Evolutionary conservation across 2,113 vertebrate species (phyloP).

Genomic region (Spilogale gracilis): DNA sequence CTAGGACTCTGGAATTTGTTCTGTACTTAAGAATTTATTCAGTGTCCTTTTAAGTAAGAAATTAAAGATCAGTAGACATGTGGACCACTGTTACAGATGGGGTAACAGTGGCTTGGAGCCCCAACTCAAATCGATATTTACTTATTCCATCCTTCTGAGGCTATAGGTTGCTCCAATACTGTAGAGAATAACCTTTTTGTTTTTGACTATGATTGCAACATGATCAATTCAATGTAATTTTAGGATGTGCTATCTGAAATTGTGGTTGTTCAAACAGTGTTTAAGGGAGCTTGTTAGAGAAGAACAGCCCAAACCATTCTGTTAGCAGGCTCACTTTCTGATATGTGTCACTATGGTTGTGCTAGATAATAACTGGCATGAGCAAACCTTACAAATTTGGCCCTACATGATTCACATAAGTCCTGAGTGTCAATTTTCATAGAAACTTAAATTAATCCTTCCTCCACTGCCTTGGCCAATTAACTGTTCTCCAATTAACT

Average conservation of each 20-base stretch:
- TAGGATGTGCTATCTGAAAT: not conserved
- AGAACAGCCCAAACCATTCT: not conserved
- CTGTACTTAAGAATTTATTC: not conserved
- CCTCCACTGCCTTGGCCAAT: conserved; percentile 29
- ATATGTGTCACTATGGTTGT: not conserved
- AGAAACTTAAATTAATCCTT: conserved; percentile 59
- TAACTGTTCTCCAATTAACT: conserved; percentile 67
- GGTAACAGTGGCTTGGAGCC: not conserved
- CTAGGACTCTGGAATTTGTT: not conserved
- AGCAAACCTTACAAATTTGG: conserved; percentile 6
- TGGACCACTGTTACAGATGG: not conserved
- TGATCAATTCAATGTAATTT: not conserved
- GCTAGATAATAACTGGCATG: not conserved
- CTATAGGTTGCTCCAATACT: not conserved
- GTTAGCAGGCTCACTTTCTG: not conserved
- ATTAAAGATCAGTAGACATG: not conserved
- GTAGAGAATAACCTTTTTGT: not conserved
- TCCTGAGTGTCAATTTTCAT: conserved; percentile 41
- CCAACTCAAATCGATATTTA: not conserved
- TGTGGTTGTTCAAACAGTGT: not conserved
- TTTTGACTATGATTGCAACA: not conserved
- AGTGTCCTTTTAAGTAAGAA: not conserved
- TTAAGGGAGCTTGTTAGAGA: not conserved
- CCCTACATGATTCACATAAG: not conserved
- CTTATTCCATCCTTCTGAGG: not conserved